phyloP scores from a whole-genome alignment of 2,888 invertebrate species.

The Chymomyza caudatula region DNA sequence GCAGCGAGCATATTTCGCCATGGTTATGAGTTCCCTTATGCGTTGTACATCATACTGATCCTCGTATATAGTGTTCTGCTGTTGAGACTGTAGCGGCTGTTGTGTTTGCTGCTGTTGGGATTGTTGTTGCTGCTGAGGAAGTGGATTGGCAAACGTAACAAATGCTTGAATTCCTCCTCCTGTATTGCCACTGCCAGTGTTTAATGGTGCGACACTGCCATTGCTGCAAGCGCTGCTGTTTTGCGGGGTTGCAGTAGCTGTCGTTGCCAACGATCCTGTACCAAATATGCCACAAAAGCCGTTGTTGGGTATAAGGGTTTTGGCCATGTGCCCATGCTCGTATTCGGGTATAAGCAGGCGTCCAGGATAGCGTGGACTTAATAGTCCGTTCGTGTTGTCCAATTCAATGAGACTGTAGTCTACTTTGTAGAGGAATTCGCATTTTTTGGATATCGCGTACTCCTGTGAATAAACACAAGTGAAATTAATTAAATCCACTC shows the following conservation, averaged over 20 bases:
- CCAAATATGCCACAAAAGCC: constrained; percentile 20
- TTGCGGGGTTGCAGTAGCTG: constrained; percentile 42
- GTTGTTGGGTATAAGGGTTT: constrained; percentile 60
- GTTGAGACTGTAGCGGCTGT: constrained; percentile 25
- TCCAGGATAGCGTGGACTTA: constrained; percentile 85
- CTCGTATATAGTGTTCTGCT: constrained; percentile 80
- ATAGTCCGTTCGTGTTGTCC: constrained; percentile 83
- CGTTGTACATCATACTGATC: constrained; percentile 80
- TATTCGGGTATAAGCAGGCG: constrained; percentile 83
- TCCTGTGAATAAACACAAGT: constrained; percentile 78
- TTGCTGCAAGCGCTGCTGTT: constrained; percentile 38
- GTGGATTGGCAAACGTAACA: constrained; percentile 67
- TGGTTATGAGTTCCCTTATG: constrained; percentile 82
- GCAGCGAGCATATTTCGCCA: constrained; percentile 86
- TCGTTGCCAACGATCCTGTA: constrained; percentile 31
- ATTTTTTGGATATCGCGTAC: constrained; percentile 81
- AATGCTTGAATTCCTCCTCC: constrained; percentile 65
- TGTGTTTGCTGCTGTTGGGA: constrained; percentile 25
- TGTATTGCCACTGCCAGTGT: not conserved
- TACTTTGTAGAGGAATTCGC: constrained; percentile 82
- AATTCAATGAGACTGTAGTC: constrained; percentile 84
- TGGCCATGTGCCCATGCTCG: constrained; percentile 77
- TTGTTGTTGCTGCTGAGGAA: constrained; percentile 32
- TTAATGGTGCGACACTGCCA: constrained; percentile 38
- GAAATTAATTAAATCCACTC: not conserved